A percentile compares a stretch with the other conserved stretches of the same genome.
Evolutionary conservation across 2,797 vertebrate genomes (phyloP).

Genomic region (Anguilla pacifica): DNA sequence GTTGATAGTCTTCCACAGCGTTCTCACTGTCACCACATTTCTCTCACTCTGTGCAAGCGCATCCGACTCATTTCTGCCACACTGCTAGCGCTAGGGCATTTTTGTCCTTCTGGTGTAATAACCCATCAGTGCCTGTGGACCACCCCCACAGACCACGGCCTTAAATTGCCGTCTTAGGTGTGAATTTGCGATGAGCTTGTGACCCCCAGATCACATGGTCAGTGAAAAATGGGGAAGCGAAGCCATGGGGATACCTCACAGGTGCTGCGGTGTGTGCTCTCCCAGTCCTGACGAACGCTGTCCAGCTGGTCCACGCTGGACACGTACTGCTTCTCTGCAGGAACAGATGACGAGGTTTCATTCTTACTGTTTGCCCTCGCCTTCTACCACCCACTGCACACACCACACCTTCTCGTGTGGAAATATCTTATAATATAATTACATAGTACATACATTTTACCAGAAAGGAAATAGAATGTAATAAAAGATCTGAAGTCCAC

Average conservation of each 20-base stretch:
- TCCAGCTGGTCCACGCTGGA: constrained; percentile 78
- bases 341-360: constrained; percentile 31
- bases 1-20: background rate
- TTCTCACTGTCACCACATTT: background rate
- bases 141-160: background rate
- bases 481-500: no score
- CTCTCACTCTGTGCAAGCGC: background rate
- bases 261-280: constrained; percentile 82
- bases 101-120: background rate
- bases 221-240: background rate
- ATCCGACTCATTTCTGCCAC: background rate
- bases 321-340: constrained; percentile 78
- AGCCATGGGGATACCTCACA: constrained; percentile 76
- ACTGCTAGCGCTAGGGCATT: background rate
- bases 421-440: background rate
- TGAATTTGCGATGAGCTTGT: background rate
- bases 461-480: background rate
- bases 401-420: background rate
- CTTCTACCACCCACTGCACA: background rate
- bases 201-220: background rate
- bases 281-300: constrained; percentile 81
- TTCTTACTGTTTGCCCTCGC: background rate
- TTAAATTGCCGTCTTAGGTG: background rate
- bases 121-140: background rate
- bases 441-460: background rate